Evolutionary conservation across 2,888 invertebrate species (phyloP).

Genomic region (Tortricodes alternella): DNA sequence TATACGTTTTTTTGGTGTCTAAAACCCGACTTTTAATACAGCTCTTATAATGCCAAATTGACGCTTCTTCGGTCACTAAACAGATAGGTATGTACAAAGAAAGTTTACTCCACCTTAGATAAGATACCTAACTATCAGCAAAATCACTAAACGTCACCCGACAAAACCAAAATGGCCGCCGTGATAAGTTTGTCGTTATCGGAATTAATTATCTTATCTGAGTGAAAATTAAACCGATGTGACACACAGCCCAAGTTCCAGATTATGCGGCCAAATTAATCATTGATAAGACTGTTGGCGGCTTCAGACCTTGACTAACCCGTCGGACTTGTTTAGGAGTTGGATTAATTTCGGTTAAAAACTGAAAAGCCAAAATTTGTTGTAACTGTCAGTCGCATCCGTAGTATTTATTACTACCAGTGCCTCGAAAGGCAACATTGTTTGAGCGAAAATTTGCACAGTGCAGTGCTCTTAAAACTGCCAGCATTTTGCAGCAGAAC

Average conservation of each 20-base stretch:
- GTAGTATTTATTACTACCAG: not conserved
- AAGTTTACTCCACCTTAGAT: conserved; percentile 32
- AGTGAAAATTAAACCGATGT: conserved; percentile 65
- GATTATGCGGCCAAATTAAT: conserved; percentile 69
- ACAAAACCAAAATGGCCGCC: conserved; percentile 43
- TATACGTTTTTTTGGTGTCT: too few relatives aligned
- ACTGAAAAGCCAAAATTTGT: not conserved
- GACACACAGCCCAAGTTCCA: conserved; percentile 53
- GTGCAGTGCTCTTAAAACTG: conserved; percentile 33
- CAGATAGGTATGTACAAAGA: conserved; percentile 6
- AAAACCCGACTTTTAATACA: too few relatives aligned
- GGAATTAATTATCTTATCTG: conserved; percentile 68
- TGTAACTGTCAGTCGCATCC: not conserved
- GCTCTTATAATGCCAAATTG: not conserved
- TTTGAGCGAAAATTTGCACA: conserved; percentile 21
- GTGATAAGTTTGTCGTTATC: conserved; percentile 55
- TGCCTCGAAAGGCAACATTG: conserved; percentile 17
- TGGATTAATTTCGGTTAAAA: not conserved
- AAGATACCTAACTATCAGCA: conserved; percentile 23
- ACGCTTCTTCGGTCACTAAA: not conserved
- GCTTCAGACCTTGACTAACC: conserved; percentile 11
- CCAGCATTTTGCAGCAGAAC: conserved; percentile 38
- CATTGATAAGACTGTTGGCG: conserved; percentile 51
- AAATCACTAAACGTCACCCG: conserved; percentile 34
- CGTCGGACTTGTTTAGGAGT: not conserved